Base-by-base conservation (phyloP, 2,797 vertebrate species). In the Hippocampus kuda region DNA sequence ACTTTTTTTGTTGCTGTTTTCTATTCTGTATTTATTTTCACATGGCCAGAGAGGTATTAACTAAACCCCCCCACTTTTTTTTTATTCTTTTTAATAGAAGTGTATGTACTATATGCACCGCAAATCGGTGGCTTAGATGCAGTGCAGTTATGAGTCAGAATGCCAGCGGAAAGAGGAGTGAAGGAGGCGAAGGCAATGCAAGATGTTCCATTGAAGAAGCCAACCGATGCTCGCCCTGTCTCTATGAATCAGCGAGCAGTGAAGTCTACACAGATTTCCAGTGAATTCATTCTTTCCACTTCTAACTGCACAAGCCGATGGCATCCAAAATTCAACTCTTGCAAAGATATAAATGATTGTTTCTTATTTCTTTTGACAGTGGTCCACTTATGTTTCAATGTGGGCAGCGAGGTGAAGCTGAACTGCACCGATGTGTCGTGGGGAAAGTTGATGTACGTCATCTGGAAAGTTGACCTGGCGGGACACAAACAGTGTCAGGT, bases 391-490 rank as follows among this genome's bases (percentile, higher is more conserved):
- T 3, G 1, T 4, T 79, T 86, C 60, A 57, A 26, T n/a, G 3
- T 34, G 26, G 87, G 83, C 5, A 77, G 18, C 0, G 26, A 74
- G 10, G 79, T 26, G 5, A 61, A 48, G 10, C 74, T 92, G 61
- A 70, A 5, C 0, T 92, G 90, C 72, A 62, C 54, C 26, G 26
- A 80, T 56, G 76, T 59, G 56, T 72, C 77, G 0, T 83, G 72
- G 87, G 68, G 5, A 1, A 53, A 88, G 2, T 67, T 51, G 0
- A 0, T 90, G 0, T 90, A 3, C 76, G 75, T 85, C 1, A 79
- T 86, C 41, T 92, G 91, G 91, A 68, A 10, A 0, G 71, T 91
- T 15, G 0, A 13, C 0, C 2, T 79, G 3, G 60, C 27, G 59
- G 0, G 42, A 57, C 34, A 20, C 24, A 72, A 12, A 63, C 0